Evolutionary conservation across 1,140 invertebrate genomes (phyloP).

Genomic region (Chironomus tepperi): DNA sequence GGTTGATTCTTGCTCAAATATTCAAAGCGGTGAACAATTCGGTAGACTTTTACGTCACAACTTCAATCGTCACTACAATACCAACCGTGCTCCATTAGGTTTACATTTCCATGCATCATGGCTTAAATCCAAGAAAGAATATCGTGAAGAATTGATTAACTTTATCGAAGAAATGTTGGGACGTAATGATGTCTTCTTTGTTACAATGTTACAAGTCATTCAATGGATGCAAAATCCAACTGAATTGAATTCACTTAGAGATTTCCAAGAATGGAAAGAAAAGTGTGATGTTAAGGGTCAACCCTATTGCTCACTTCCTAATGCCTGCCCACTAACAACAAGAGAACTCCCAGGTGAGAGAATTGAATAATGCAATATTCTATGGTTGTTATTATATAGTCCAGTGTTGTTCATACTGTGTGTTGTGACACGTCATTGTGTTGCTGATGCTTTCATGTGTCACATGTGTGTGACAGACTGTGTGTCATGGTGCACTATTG

Average conservation of each 20-base stretch:
- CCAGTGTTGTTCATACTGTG: too few relatives aligned
- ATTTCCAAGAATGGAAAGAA: slow-evolving; percentile 92
- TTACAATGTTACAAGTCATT: slow-evolving; percentile 87
- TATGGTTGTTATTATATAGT: too few relatives aligned
- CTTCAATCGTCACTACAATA: slow-evolving; percentile 87
- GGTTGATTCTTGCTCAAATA: slow-evolving; percentile 88
- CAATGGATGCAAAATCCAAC: slow-evolving; percentile 97
- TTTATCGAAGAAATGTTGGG: slow-evolving; percentile 89
- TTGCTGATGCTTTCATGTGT: too few relatives aligned
- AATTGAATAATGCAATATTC: too few relatives aligned
- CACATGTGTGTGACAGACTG: too few relatives aligned
- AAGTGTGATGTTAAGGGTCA: slow-evolving; percentile 91
- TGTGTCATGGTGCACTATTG: too few relatives aligned
- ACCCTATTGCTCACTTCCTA: slow-evolving; percentile 83
- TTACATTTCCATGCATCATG: slow-evolving; percentile 92
- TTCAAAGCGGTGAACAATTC: slow-evolving; percentile 81
- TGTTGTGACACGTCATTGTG: too few relatives aligned
- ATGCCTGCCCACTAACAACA: slow-evolving; percentile 80
- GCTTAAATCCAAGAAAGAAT: slow-evolving; percentile 90
- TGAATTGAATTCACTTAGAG: slow-evolving; percentile 72
- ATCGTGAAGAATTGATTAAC: slow-evolving; percentile 82
- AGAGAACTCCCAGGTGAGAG: slow-evolving; percentile 78
- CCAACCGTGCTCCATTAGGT: slow-evolving; percentile 87
- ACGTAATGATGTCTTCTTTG: slow-evolving; percentile 89
- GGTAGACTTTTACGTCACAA: slow-evolving; percentile 81